Evolutionary conservation across 2,797 vertebrate genomes (phyloP), one percentile per base, ranked within the genome.

Genomic region (Erethizon dorsatum): DNA sequence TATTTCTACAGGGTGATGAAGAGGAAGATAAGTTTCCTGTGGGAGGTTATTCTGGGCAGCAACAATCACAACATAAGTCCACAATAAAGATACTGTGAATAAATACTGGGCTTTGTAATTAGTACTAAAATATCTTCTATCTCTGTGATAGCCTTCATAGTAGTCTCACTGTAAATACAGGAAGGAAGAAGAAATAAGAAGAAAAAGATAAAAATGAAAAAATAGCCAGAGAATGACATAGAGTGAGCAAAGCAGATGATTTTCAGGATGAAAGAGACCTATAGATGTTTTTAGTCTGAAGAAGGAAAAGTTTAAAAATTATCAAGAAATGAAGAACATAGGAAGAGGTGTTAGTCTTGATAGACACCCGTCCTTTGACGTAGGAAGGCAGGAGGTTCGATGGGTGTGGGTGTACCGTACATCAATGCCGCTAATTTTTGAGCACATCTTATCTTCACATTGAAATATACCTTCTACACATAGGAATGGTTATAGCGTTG

Each of bases 261-360:
- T 95, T 83, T 91, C 37, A 69, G 47, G 24, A 93, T 83, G n/a
- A 96, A 54, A 84, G 37, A 90, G 37, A 63, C 15, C 33, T 83
- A 22, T 47, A 65, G 45, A 54, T 78, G n/a, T 22, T 73, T 92
- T 95, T 41, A 88, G 50, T 83, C 5, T 63, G 28, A 91, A 12
- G 41, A 63, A 91, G 52, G 7, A 11, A 45, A 31, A 92, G 31
- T 80, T 45, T 26, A 33, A 90, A 91, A 88, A 87, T 41, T 87
- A 33, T 47, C 15, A 26, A 77, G 63, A 37, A 73, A 75, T 5
- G 67, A 33, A 50, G 33, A 79, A 52, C 45, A 15, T 8, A 80
- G 41, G 20, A 88, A 86, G 24, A 83, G 11, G 18, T 50, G 86
- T 95, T 67, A 78, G 65, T 89, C 47, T 96, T 37, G 22, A 95